Evolutionary conservation across 1,140 invertebrate species (phyloP), one percentile per base, ranked within the genome.

Genomic region (Trichonephila clavipes): DNA sequence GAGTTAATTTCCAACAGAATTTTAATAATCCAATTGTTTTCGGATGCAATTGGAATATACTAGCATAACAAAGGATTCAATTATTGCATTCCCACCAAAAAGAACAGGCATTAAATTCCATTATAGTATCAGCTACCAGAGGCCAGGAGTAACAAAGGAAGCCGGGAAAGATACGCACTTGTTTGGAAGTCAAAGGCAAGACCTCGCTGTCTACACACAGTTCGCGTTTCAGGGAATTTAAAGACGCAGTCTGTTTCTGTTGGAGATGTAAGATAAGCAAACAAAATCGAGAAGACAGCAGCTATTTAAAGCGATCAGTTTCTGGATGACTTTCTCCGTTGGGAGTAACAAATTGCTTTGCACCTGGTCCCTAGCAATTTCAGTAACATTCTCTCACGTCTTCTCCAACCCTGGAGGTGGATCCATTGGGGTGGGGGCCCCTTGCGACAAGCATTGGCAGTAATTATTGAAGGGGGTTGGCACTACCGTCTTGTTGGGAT

Each of bases 331-430:
- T n/a, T 83, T 18, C 44, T 59, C 18, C 66, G 14, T n/a, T 18
- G 28, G 69, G 51, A 82, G 28, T 82, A 90, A 90, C 72, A 81
- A 90, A 90, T 90, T 69, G 51, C 72, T 90, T 90, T 82, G 88
- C 88, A 90, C 88, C 88, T 90, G 88, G 88, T 40, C 88, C 88
- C 88, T 58, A 40, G 40, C 51, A 61, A 82, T 81, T 90, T 81
- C 58, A 40, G 40, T 21, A 44, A 34, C 69, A 90, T 77, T 90
- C 87, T 72, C 64, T 89, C 87, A 89, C 64, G 87, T 89, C 62
- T 77, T 24, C 66, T 40, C 62, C 40, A 82, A 40, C 40, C 10
- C n/a, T 28, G 82, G 44, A 40, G 87, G 21, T 24, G 44, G 34
- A 58, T 77, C 87, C n/a, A 51, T 16, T 21, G 14, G 69, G 88